A percentile compares a stretch with the other conserved stretches of the same genome.
phyloP scores from a whole-genome alignment of 2,797 vertebrate genomes.

The Pyrrhura leucotis region DNA sequence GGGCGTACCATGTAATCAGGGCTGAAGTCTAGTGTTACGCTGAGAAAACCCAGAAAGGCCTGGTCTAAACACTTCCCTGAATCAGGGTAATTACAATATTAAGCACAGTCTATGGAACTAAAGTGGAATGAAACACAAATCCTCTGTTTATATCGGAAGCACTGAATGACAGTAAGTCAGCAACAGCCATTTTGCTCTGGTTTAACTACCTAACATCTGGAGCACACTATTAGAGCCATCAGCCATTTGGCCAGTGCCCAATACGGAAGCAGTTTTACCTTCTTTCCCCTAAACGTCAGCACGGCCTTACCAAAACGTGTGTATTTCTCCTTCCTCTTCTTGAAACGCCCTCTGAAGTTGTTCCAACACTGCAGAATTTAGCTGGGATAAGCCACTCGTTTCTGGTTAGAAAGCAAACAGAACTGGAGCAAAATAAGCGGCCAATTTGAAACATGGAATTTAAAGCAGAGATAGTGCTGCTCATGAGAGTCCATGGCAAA shows the following conservation, averaged over 20 bases:
- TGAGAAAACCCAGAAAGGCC: slow-evolving; percentile 17
- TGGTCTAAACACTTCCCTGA: slow-evolving; percentile 47
- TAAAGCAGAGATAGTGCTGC: slow-evolving; percentile 50
- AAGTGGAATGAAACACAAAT: slow-evolving; percentile 59
- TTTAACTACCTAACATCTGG: slow-evolving; percentile 66
- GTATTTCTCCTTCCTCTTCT: slow-evolving; percentile 6
- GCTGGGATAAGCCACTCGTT: slow-evolving; percentile 45
- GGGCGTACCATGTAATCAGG: not conserved
- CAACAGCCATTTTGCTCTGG: slow-evolving; percentile 37
- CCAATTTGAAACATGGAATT: slow-evolving; percentile 66
- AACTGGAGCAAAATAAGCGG: slow-evolving; percentile 60
- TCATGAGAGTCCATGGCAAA: slow-evolving; percentile 44
- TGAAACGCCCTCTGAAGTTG: not conserved
- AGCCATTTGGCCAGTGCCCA: slow-evolving; percentile 2
- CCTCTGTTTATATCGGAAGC: slow-evolving; percentile 38
- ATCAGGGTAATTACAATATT: slow-evolving; percentile 56
- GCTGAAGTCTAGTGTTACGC: not conserved
- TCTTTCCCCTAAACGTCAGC: slow-evolving; percentile 2
- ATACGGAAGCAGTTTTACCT: not conserved
- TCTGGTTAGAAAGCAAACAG: slow-evolving; percentile 69
- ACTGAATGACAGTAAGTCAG: slow-evolving; percentile 32
- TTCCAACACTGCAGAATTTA: not conserved
- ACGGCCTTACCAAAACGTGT: not conserved
- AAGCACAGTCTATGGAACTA: slow-evolving; percentile 52
- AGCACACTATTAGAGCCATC: slow-evolving; percentile 42